Evolutionary conservation across 92 coral and sea anemone genomes (phyloP).

Genomic region (Anthopleura xanthogrammica): DNA sequence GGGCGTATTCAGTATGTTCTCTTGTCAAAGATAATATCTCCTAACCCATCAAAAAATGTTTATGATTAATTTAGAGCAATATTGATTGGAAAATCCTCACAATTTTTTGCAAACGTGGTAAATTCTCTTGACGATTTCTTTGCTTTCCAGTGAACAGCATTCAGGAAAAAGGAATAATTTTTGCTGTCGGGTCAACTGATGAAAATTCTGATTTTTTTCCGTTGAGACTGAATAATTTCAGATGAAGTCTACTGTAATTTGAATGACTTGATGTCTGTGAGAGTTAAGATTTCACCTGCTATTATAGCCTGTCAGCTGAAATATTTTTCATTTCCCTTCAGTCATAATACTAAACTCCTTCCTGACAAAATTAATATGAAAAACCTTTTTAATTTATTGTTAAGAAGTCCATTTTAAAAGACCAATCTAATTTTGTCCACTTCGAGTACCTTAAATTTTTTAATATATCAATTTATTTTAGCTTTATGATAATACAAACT

Average conservation of each 20-base stretch:
- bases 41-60: not conserved
- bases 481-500: no score
- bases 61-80: not conserved
- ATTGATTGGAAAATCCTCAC: not conserved
- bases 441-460: not conserved
- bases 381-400: no score
- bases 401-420: no score
- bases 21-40: not conserved
- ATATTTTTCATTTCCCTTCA: not conserved
- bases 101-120: not conserved
- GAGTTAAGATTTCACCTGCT: not conserved
- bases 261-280: not conserved
- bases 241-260: not conserved
- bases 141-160: not conserved
- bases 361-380: no score
- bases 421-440: not conserved
- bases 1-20: not conserved
- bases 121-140: not conserved
- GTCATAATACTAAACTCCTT: not conserved
- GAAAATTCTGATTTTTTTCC: not conserved
- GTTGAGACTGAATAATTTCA: not conserved
- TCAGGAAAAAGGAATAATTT: not conserved
- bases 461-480: no score
- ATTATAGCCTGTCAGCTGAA: not conserved
- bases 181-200: not conserved